A percentile compares a stretch with the other conserved stretches of the same genome.
These are phyloP conservation scores for Bombylius discolor DNA, from an alignment of 2,888 invertebrate genomes.

Conservation along the genomic window DNA sequence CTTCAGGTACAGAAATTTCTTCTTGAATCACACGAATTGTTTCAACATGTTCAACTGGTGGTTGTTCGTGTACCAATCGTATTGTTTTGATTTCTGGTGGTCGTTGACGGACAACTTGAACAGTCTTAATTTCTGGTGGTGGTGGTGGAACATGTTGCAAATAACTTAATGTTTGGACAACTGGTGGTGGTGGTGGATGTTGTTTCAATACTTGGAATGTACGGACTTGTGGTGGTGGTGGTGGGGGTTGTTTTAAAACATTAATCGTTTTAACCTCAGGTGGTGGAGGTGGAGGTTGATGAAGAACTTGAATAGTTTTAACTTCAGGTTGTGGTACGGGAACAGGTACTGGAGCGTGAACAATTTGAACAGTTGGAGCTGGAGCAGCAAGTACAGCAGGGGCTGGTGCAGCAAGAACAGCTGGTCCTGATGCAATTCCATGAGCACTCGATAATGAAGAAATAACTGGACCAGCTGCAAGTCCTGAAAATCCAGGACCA, in stretches of 20 bases:
- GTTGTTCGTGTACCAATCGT: background rate
- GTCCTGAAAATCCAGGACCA: background rate
- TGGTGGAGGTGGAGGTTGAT: background rate
- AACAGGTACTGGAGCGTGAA: background rate
- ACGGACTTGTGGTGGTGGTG: background rate
- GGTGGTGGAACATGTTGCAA: constrained; percentile 5
- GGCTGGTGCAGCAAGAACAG: too few relatives aligned
- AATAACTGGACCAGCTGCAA: background rate
- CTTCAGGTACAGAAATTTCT: background rate
- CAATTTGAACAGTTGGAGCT: background rate
- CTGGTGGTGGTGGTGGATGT: constrained; percentile 1
- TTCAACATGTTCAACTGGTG: background rate
- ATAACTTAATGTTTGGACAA: constrained; percentile 1
- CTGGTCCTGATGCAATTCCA: too few relatives aligned
- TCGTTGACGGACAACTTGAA: background rate
- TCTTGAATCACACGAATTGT: background rate
- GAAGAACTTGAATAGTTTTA: background rate
- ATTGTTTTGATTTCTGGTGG: background rate
- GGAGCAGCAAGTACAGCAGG: too few relatives aligned
- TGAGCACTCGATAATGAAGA: too few relatives aligned
- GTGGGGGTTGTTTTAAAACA: background rate
- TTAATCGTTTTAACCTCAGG: constrained; percentile 3
- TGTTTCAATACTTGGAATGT: constrained; percentile 1
- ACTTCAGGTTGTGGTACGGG: constrained; percentile 1
- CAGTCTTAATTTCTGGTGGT: constrained; percentile 3